Evolutionary conservation across 2,888 invertebrate species (phyloP).

Genomic region (Drosophila helvetica): DNA sequence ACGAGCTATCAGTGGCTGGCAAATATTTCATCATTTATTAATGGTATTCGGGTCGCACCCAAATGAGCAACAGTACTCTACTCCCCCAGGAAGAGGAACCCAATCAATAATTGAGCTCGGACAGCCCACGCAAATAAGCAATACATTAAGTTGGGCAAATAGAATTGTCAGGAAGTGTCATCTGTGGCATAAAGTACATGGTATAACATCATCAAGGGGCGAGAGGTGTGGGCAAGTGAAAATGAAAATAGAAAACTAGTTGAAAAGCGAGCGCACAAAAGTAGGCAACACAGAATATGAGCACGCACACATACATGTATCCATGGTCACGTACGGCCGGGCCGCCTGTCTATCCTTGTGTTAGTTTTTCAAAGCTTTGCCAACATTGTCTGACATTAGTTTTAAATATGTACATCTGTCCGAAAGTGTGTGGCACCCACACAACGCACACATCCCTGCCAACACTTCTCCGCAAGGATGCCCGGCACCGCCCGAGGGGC

Average conservation of each 20-base stretch:
- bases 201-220: conserved; percentile 27
- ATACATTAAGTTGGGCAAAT: conserved; percentile 51
- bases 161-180: conserved; percentile 42
- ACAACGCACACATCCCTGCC: conserved; percentile 7
- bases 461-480: not conserved
- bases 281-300: conserved; percentile 62
- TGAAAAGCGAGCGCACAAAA: conserved; percentile 52
- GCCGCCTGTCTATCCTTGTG: conserved; percentile 14
- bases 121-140: conserved; percentile 59
- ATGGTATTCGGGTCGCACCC: conserved; percentile 26
- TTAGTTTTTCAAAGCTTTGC: conserved; percentile 32
- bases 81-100: conserved; percentile 10
- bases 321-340: not conserved
- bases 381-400: conserved; percentile 17
- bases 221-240: not conserved
- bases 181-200: not conserved
- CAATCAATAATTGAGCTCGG: conserved; percentile 45
- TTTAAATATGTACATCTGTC: conserved; percentile 40
- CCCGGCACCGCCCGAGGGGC: not conserved
- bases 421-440: conserved; percentile 4
- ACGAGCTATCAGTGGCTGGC: conserved; percentile 22
- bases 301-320: conserved; percentile 3
- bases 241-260: conserved; percentile 24
- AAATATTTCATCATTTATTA: conserved; percentile 44
- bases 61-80: not conserved